A percentile compares a stretch with the other conserved stretches of the same genome.
Conservation (phyloP, 2,888 invertebrate species). For the Cataglyphis albicans region DNA sequence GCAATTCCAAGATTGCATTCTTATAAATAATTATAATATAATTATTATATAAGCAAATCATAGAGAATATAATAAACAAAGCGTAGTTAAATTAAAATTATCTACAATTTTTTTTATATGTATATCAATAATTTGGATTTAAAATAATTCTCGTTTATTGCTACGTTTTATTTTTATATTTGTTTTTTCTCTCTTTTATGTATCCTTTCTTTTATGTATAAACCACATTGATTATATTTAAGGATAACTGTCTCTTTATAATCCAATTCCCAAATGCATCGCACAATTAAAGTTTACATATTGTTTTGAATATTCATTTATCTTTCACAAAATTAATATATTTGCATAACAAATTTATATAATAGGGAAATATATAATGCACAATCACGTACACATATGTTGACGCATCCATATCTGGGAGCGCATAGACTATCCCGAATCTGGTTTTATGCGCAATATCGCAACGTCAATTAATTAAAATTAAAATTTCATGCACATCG, state of each 20-base stretch:
- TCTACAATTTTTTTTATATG: not conserved
- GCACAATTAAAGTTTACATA: conserved; percentile 18
- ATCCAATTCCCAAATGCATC: conserved; percentile 19
- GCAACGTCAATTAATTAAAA: conserved; percentile 43
- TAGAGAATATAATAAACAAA: not conserved
- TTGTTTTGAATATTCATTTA: conserved; percentile 15
- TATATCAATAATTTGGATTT: not conserved
- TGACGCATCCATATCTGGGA: conserved; percentile 17
- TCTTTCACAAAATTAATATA: conserved; percentile 6
- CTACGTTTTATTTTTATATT: not conserved
- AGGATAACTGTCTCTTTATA: conserved; percentile 18
- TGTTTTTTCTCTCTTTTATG: not conserved
- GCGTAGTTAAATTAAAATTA: conserved; percentile 3
- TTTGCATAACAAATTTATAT: conserved; percentile 24
- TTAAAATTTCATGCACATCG: conserved; percentile 45
- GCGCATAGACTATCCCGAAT: conserved; percentile 17
- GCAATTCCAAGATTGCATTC: not conserved
- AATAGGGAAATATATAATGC: conserved; percentile 26
- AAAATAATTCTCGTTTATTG: not conserved
- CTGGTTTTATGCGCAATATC: conserved; percentile 27
- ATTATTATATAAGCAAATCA: not conserved
- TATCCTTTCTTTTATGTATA: not conserved
- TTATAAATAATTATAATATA: not conserved
- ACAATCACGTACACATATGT: not conserved
- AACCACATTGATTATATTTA: not conserved